phyloP scores from a whole-genome alignment of 2,113 vertebrate genomes.

The Gracilinanus agilis region DNA sequence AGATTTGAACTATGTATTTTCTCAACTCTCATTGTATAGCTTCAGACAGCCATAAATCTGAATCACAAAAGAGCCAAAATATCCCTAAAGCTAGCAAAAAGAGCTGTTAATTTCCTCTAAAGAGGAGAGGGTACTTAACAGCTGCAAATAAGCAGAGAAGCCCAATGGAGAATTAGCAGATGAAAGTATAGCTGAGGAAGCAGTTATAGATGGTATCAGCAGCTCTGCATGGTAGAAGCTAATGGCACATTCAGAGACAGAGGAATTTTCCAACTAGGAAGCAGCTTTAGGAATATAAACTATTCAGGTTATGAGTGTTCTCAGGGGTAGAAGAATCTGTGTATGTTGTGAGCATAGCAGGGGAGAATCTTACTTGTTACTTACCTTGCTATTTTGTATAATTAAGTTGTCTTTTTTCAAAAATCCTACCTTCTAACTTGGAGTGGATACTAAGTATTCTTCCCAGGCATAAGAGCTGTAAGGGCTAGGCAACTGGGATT shows the following conservation, averaged over 20 bases:
- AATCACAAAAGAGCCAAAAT: background rate
- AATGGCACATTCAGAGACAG: background rate
- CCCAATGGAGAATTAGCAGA: background rate
- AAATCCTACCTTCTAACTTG: no score
- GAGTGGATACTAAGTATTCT: no score
- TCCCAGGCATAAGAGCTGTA: no score
- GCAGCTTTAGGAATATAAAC: background rate
- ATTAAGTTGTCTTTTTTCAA: background rate
- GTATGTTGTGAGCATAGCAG: background rate
- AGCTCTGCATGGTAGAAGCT: background rate
- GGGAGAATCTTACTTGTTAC: background rate
- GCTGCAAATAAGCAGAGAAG: background rate
- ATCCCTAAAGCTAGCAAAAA: background rate
- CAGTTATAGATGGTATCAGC: background rate
- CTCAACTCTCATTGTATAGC: no score
- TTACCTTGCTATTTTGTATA: background rate
- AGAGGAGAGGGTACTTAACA: background rate
- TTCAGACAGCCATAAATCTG: background rate
- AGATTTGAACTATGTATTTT: no score
- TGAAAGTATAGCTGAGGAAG: background rate
- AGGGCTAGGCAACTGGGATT: no score
- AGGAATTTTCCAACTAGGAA: background rate
- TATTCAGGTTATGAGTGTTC: background rate
- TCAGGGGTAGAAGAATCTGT: background rate
- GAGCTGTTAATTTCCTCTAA: background rate